A percentile compares a stretch with the other conserved stretches of the same genome.
phyloP scores from a whole-genome alignment of 1,140 invertebrate genomes.

The Apis florea region DNA sequence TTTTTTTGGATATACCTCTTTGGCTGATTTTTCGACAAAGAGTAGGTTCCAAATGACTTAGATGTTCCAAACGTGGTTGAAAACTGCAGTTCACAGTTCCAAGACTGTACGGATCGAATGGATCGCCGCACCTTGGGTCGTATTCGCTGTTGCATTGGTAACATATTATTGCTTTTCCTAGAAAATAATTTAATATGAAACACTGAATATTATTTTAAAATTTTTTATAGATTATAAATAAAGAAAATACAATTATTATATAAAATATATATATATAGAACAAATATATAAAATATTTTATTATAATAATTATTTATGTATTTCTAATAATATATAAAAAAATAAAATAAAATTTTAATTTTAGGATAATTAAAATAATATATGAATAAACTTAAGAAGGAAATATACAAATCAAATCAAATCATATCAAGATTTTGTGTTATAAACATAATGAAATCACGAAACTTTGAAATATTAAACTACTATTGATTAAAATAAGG shows the following conservation, averaged over 20 bases:
- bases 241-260: too few relatives aligned
- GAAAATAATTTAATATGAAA: conserved; percentile 51
- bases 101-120: conserved; percentile 90
- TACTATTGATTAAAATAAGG: conserved; percentile 27
- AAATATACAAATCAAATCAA: background rate
- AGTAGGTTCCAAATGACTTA: conserved; percentile 83
- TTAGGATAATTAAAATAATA: background rate
- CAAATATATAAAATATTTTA: background rate
- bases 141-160: conserved; percentile 93
- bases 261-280: background rate
- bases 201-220: too few relatives aligned
- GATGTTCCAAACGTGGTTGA: conserved; percentile 85
- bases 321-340: too few relatives aligned
- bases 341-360: background rate
- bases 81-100: conserved; percentile 91
- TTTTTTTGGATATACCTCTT: conserved; percentile 80
- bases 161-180: conserved; percentile 83
- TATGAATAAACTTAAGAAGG: background rate
- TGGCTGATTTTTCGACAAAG: conserved; percentile 90
- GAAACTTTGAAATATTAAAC: background rate
- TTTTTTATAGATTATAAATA: too few relatives aligned
- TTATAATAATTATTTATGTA: too few relatives aligned
- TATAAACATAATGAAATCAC: too few relatives aligned
- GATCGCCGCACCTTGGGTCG: conserved; percentile 91
- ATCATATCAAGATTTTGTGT: background rate